These are phyloP conservation scores for Aspidiotus rigidus DNA, from an alignment of 2,888 invertebrate genomes.

Conservation along the genomic window DNA sequence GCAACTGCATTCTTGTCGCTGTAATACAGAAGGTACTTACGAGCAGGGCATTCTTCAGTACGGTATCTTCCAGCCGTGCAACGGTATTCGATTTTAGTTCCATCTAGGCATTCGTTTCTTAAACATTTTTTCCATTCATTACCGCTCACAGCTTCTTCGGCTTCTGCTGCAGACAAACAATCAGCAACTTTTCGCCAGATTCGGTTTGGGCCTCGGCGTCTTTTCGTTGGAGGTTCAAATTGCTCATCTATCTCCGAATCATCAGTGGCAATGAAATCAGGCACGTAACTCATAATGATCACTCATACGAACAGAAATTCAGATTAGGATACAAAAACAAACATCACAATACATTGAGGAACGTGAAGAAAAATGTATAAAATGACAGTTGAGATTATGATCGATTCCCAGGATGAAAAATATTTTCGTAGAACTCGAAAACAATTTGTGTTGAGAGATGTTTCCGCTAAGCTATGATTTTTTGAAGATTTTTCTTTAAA, in stretches of 20 bases:
- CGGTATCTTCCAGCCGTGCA: background rate
- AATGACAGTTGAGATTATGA: conserved; percentile 1
- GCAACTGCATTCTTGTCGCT: too few species aligned
- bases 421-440: conserved; percentile 1
- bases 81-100: background rate
- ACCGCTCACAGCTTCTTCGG: background rate
- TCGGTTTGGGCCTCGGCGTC: background rate
- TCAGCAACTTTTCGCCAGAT: background rate
- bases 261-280: background rate
- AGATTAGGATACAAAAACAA: conserved; percentile 1
- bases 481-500: conserved; percentile 1
- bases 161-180: background rate
- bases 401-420: background rate
- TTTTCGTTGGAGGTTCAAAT: background rate
- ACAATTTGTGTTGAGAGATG: conserved; percentile 1
- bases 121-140: background rate
- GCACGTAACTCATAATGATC: background rate
- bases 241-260: background rate
- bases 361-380: background rate
- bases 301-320: too few species aligned
- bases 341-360: background rate
- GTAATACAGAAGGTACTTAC: background rate
- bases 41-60: background rate
- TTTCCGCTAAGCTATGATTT: background rate
- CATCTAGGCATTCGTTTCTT: background rate